A percentile compares a stretch with the other conserved stretches of the same genome.
These are phyloP conservation scores for Silurus asotus DNA, from an alignment of 2,113 vertebrate species.

Conservation along the genomic window DNA sequence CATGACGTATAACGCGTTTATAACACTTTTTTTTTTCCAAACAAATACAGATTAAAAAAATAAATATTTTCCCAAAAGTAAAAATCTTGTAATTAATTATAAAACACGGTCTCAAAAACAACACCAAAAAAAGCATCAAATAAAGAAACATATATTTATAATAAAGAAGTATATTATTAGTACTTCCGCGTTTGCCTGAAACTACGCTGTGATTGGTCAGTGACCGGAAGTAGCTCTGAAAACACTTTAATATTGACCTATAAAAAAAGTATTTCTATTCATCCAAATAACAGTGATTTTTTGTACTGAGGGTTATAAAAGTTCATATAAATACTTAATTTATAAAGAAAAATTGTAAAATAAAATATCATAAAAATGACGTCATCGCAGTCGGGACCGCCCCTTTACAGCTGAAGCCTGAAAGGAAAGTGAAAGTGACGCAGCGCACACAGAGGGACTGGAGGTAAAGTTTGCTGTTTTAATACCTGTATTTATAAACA, in stretches of 20 bases:
- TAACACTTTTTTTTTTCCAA: too few species aligned
- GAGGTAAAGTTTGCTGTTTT: neutral
- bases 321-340: neutral
- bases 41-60: too few species aligned
- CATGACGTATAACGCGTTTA: too few species aligned
- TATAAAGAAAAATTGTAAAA: neutral
- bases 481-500: neutral
- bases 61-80: neutral
- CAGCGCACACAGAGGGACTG: neutral
- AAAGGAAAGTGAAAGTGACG: slow-evolving; percentile 3
- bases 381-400: neutral
- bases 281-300: neutral
- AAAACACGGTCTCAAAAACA: neutral
- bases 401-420: neutral
- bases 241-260: too few species aligned
- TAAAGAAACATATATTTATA: too few species aligned
- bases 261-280: too few species aligned
- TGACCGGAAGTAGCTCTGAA: neutral
- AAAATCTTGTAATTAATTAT: neutral
- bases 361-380: neutral
- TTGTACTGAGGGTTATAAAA: neutral
- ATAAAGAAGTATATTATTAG: neutral
- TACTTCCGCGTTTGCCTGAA: neutral
- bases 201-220: neutral
- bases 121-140: neutral